Evolutionary conservation across 2,888 invertebrate species (phyloP).

Genomic region (Scaptomyza polygonia): DNA sequence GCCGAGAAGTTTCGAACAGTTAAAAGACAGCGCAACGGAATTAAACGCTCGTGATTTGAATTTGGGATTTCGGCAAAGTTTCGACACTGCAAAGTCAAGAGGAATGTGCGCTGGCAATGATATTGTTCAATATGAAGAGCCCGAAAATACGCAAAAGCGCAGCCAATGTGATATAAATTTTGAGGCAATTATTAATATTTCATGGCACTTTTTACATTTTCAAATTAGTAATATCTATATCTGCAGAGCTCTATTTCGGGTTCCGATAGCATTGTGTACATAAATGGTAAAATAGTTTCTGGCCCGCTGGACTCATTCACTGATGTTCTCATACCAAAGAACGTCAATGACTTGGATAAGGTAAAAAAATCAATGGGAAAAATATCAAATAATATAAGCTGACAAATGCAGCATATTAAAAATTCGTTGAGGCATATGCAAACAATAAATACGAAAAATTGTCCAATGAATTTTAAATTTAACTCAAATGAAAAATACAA

Average conservation of each 20-base stretch:
- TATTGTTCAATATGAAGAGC: constrained; percentile 79
- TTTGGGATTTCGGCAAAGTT: constrained; percentile 52
- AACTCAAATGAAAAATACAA: neutral
- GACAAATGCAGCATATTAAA: constrained; percentile 1
- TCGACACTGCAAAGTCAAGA: constrained; percentile 17
- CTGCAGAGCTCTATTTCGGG: constrained; percentile 82
- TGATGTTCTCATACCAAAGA: constrained; percentile 82
- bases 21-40: constrained; percentile 48
- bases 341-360: constrained; percentile 83
- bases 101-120: constrained; percentile 48
- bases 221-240: too few species aligned
- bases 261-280: constrained; percentile 83
- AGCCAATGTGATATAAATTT: constrained; percentile 80
- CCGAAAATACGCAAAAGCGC: constrained; percentile 76
- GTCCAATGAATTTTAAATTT: constrained; percentile 7
- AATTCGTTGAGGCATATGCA: neutral
- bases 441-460: neutral
- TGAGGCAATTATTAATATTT: constrained; percentile 63
- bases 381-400: constrained; percentile 1
- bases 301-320: constrained; percentile 83
- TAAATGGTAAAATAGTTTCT: constrained; percentile 83
- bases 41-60: constrained; percentile 72
- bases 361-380: constrained; percentile 62
- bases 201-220: neutral
- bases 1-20: neutral